Conservation (phyloP, 1,140 invertebrate species). For the Eupeodes corollae region DNA sequence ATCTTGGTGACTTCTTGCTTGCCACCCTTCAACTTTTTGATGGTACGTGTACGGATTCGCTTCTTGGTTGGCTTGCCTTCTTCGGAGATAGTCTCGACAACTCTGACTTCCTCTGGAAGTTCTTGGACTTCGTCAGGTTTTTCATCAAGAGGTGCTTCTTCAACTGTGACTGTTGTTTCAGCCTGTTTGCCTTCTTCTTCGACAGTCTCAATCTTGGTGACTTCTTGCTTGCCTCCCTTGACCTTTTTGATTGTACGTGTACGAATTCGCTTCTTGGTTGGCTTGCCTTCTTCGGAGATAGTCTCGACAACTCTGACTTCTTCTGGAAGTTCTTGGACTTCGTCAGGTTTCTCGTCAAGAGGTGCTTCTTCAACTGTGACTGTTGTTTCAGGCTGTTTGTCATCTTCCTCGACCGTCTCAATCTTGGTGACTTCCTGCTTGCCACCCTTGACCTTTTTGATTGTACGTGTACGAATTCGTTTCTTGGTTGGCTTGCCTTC, state of each 20-base stretch:
- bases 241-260: slow-evolving; percentile 21
- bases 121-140: neutral
- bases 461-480: slow-evolving; percentile 26
- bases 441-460: slow-evolving; percentile 18
- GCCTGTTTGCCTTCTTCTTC: slow-evolving; percentile 32
- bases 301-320: slow-evolving; percentile 11
- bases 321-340: slow-evolving; percentile 12
- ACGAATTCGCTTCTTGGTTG: slow-evolving; percentile 8
- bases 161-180: slow-evolving; percentile 19
- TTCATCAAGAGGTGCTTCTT: slow-evolving; percentile 5
- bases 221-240: slow-evolving; percentile 23
- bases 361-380: slow-evolving; percentile 12
- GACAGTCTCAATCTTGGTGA: slow-evolving; percentile 28
- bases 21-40: slow-evolving; percentile 16
- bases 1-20: slow-evolving; percentile 24
- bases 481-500: slow-evolving; percentile 20
- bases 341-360: slow-evolving; percentile 9
- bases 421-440: slow-evolving; percentile 27
- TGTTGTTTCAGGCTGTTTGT: slow-evolving; percentile 19
- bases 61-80: slow-evolving; percentile 18
- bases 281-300: slow-evolving; percentile 8
- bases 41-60: slow-evolving; percentile 24
- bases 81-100: slow-evolving; percentile 1
- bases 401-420: slow-evolving; percentile 24
- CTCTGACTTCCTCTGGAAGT: slow-evolving; percentile 3